These are phyloP conservation scores for Actinia tenebrosa DNA, from an alignment of 64 coral and sea anemone genomes.

Conservation along the genomic window DNA sequence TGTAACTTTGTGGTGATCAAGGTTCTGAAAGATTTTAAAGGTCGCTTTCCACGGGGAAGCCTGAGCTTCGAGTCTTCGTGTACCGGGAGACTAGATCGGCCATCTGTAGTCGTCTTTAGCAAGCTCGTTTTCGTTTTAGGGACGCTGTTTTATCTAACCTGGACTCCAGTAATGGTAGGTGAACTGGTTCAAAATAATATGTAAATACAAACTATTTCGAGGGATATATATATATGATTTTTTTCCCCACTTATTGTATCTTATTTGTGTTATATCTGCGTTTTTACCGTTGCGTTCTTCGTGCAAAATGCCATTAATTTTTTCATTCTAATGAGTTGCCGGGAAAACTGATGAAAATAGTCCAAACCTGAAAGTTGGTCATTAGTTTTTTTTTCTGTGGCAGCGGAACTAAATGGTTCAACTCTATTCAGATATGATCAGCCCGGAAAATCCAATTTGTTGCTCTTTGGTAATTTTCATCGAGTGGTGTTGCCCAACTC, in stretches of 20 bases:
- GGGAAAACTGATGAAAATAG: too few relatives aligned
- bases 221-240: background rate
- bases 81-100: background rate
- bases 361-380: too few relatives aligned
- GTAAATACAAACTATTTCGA: background rate
- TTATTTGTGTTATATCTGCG: background rate
- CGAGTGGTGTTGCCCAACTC: too few relatives aligned
- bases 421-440: too few relatives aligned
- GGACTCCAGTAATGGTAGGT: conserved; percentile 68
- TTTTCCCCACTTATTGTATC: background rate
- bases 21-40: conserved; percentile 48
- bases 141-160: conserved; percentile 49
- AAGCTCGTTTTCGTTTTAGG: conserved; percentile 50
- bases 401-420: too few relatives aligned
- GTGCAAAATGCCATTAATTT: too few relatives aligned
- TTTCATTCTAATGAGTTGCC: too few relatives aligned
- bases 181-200: background rate
- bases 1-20: conserved; percentile 53
- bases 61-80: conserved; percentile 17
- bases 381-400: too few relatives aligned
- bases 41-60: conserved; percentile 28
- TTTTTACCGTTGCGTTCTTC: too few relatives aligned
- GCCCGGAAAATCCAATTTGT: too few relatives aligned
- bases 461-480: too few relatives aligned
- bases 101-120: conserved; percentile 35